Conservation (phyloP, 2,888 invertebrate species). For the Bellardia pandia region DNA sequence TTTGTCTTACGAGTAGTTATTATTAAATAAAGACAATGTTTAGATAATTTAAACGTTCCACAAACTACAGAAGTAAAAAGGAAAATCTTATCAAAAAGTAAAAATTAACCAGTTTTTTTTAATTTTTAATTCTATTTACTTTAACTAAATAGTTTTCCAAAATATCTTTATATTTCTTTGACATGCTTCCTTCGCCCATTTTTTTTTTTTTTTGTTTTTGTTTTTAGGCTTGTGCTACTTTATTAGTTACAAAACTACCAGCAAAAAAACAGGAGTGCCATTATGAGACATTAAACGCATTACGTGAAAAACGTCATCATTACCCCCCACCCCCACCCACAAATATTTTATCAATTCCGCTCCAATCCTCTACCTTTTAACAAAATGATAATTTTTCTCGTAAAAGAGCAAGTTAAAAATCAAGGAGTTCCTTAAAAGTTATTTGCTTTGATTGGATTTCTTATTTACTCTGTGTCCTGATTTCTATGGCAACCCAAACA, state of each 20-base stretch:
- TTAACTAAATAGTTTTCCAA: neutral
- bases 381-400: neutral
- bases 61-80: neutral
- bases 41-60: neutral
- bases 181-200: neutral
- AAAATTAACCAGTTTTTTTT: too few relatives aligned
- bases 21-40: slow-evolving; percentile 5
- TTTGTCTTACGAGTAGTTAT: slow-evolving; percentile 1
- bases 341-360: slow-evolving; percentile 40
- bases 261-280: slow-evolving; percentile 48
- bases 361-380: neutral
- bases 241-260: neutral
- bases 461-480: slow-evolving; percentile 43
- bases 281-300: neutral
- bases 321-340: neutral
- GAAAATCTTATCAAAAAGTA: too few relatives aligned
- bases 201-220: too few relatives aligned
- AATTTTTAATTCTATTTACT: neutral
- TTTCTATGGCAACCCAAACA: slow-evolving; percentile 56
- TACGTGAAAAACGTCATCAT: neutral
- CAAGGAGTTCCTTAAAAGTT: slow-evolving; percentile 47
- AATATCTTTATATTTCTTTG: slow-evolving; percentile 32
- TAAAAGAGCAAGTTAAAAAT: neutral
- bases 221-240: slow-evolving; percentile 1
- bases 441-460: slow-evolving; percentile 29